Evolutionary conservation across 2,113 vertebrate species (phyloP), one percentile per base, ranked within the genome.

Genomic region (Microtus richardsoni): DNA sequence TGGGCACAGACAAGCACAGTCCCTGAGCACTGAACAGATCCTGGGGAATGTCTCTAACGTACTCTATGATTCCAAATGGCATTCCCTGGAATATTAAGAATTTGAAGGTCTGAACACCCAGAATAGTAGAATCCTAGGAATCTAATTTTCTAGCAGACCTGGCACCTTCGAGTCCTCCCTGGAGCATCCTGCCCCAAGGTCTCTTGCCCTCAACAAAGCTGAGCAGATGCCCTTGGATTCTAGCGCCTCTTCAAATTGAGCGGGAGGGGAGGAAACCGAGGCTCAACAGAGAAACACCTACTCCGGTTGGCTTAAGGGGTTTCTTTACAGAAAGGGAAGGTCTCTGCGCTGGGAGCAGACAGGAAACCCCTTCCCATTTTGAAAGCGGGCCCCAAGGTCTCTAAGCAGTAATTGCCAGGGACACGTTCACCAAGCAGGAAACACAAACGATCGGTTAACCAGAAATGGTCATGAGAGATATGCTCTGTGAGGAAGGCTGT

Each of bases 251-350:
- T 85, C 82, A 7, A 26, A 9, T 8, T 33, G 28, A 74, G 36
- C 22, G 66, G 62, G 6, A 80, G 44, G 70, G 62, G 70, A 92
- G 62, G 75, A 92, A 89, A 91, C 79, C 39, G 93, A 94, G 93
- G 47, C 79, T 89, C 52, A 8, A 28, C 73, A 95, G 83, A 85
- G 44, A 70, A 66, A 33, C 39, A 10, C 14, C 58, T 54, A 33
- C 16, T 33, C 28, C 16, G 17, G 7, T 39, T 54, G 22, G 11
- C 52, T 62, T 95, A 75, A 47, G 36, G 75, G 33, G 68, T 64
- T 73, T 28, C 74, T 10, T 52, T 86, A 70, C 5, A 19, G 21
- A 58, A 90, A 82, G 89, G 58, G 41, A 83, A 10, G 17, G 17
- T 47, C 41, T 91, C 68, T 44, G 66, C 74, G 11, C 26, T 58